Conservation (phyloP, 2,113 vertebrate species). For the Oplegnathus fasciatus region DNA sequence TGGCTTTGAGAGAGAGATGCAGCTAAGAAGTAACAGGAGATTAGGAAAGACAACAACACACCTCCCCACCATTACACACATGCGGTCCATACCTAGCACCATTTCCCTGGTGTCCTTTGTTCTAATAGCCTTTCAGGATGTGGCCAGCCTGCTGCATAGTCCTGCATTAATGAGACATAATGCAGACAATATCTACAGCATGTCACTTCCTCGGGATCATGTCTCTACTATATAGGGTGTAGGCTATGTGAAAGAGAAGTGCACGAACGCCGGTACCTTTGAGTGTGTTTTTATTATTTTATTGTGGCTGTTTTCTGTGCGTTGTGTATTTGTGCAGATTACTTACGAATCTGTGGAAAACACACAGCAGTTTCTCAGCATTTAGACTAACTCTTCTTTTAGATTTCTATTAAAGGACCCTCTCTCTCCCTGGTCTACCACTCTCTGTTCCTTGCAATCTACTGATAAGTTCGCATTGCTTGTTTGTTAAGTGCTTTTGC, state of each 20-base stretch:
- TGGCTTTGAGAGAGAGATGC: background rate
- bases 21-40: conserved; percentile 3
- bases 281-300: background rate
- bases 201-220: background rate
- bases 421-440: background rate
- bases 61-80: background rate
- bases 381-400: background rate
- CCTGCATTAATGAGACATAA: conserved; percentile 73
- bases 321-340: background rate
- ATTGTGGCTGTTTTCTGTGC: background rate
- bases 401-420: background rate
- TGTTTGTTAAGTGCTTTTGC: background rate
- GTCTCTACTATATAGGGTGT: background rate
- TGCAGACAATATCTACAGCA: conserved; percentile 51
- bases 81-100: background rate
- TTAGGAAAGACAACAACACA: background rate
- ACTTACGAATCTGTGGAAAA: background rate
- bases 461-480: background rate
- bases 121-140: conserved; percentile 28
- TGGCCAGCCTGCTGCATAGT: conserved; percentile 39
- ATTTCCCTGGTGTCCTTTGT: conserved; percentile 42
- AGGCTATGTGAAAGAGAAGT: background rate
- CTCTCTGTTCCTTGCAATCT: background rate
- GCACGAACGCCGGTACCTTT: background rate
- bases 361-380: background rate